A percentile compares a stretch with the other conserved stretches of the same genome.
phyloP scores from a whole-genome alignment of 2,113 vertebrate species.

The Ophiodon elongatus region DNA sequence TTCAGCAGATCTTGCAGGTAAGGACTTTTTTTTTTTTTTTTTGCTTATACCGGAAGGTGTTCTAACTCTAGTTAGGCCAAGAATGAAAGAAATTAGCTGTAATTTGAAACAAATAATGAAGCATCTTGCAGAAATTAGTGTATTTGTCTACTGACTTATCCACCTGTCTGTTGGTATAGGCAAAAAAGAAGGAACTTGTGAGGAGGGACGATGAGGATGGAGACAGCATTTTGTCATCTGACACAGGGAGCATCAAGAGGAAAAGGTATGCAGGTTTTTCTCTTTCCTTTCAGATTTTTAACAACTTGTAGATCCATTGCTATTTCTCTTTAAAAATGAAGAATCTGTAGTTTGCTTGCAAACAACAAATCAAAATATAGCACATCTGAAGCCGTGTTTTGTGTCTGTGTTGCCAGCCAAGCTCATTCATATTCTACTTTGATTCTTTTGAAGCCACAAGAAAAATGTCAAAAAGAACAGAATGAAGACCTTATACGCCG shows the following conservation, averaged over 20 bases:
- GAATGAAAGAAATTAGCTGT: neutral
- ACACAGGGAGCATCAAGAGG: conserved; percentile 92
- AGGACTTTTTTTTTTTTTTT: neutral
- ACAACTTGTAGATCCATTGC: neutral
- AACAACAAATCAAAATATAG: neutral
- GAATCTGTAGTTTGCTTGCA: neutral
- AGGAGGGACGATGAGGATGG: conserved; percentile 95
- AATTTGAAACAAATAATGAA: neutral
- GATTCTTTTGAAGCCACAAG: conserved; percentile 85
- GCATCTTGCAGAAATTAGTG: neutral
- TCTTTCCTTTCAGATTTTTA: neutral
- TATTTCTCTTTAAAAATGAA: neutral
- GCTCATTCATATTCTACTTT: neutral
- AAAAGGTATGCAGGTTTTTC: conserved; percentile 87
- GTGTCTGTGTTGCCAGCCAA: neutral
- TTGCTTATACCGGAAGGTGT: neutral
- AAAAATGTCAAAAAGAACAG: conserved; percentile 96
- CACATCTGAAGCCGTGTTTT: neutral
- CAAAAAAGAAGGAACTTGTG: conserved; percentile 93
- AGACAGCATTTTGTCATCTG: conserved; percentile 96
- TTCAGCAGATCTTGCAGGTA: conserved; percentile 98
- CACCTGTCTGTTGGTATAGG: conserved; percentile 71
- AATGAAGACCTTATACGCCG: conserved; percentile 94
- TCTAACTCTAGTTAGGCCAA: neutral
- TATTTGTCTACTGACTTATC: neutral